A percentile compares a stretch with the other conserved stretches of the same genome.
Conservation (phyloP, 2,888 invertebrate genomes). For the Cerceris rybyensis region DNA sequence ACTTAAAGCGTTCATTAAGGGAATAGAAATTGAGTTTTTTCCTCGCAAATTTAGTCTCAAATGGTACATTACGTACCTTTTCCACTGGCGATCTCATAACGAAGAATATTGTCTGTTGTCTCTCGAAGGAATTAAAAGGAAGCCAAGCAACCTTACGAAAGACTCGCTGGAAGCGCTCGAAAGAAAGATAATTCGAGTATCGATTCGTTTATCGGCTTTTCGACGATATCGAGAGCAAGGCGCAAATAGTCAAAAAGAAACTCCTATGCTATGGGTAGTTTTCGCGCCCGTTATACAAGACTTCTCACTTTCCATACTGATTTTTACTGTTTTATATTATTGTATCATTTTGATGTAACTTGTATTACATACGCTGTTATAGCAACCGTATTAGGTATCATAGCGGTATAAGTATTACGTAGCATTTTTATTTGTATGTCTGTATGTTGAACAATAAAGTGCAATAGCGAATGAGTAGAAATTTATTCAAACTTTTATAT, state of each 20-base stretch:
- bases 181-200: no score
- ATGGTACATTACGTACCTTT: no score
- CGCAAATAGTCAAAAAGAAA: constrained; percentile 22
- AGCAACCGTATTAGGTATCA: constrained; percentile 54
- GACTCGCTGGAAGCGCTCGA: no score
- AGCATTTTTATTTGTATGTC: constrained; percentile 76
- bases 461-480: constrained; percentile 65
- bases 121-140: no score
- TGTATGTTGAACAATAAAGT: constrained; percentile 76
- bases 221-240: constrained; percentile 5
- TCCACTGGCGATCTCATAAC: no score
- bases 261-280: constrained; percentile 51
- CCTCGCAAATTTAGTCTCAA: no score
- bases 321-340: constrained; percentile 75
- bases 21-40: no score
- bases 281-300: constrained; percentile 62
- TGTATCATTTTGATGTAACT: constrained; percentile 69
- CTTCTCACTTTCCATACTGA: constrained; percentile 74
- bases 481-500: not conserved
- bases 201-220: not conserved
- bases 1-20: no score
- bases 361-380: constrained; percentile 58
- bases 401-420: constrained; percentile 69
- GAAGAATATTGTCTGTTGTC: no score
- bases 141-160: no score